Base-by-base conservation (phyloP, 1,140 invertebrate species). In the Zaprionus vittiger region DNA sequence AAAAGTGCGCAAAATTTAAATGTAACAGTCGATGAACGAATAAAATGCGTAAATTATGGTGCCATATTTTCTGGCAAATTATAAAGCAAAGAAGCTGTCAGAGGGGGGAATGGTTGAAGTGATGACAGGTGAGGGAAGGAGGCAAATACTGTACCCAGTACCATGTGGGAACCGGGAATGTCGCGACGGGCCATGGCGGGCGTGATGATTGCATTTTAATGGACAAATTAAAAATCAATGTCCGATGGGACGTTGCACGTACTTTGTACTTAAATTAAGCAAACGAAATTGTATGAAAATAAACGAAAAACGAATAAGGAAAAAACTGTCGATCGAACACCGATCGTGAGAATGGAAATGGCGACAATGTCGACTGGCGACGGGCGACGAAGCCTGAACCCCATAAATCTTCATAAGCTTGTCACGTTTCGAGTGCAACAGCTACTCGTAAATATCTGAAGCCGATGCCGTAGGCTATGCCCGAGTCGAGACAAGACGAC, bases 391-490 rank as follows among this genome's bases (percentile, higher is more conserved):
- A 47, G 41, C 67, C 65, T 77, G 86, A 85, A 90, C 85, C 80
- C 85, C 86, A 90, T 90, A 90, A 90, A 90, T 91, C 85, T 90
- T 90, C 85, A 90, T 91, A 90, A 90, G 86, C 85, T 91, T 90
- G 85, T 90, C 85, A 90, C 85, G 85, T 90, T 90, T 91, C 86
- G 79, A 90, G 86, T 90, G 86, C 85, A 90, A 90, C 85, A 90
- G 85, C 85, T 85, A 89, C 85, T 89, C 85, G 85, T 89, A 89
- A 89, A 89, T 89, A 90, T 89, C 81, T 75, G 71, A 80, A 65
- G 44, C 24, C 56, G 54, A 73, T 47, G 55, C 72, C 41, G 67
- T 70, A 64, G 24, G 20, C 59, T 44, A 26, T 14, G 34, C 47
- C 26, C 57, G 56, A 24, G 28, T 31, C 28, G 28, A 2, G 28